Base-by-base conservation (phyloP, 2,888 invertebrate species). In the Meghimatium bilineatum region DNA sequence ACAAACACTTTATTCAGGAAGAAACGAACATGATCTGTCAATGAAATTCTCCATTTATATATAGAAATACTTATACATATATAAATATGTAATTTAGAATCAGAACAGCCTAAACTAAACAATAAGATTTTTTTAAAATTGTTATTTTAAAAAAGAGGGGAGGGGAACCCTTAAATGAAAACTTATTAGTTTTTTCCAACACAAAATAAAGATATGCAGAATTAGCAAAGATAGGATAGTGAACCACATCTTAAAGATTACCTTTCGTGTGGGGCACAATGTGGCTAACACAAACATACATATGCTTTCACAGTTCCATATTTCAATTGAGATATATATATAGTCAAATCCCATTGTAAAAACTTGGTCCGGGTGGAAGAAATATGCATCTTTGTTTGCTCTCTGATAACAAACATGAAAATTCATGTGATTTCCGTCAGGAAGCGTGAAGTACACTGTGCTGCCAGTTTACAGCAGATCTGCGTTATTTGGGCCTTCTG, bases 121-220 rank as follows among this genome's bases (percentile, higher is more conserved):
- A 2, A 17, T 20, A 36, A 17, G 10, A 32, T 6, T 2, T 2
- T 66, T 5, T n/a, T 56, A 2, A 69, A 36, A 36, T 34, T 32
- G 1, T 32, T 20, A 34, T 71, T 20, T 36, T 8, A 38, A 36
- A 38, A 38, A 38, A 20, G 34, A 20, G 36, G 26, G 36, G 26
- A 20, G 36, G 26, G 36, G 8, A 38, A 38, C 23, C 52, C 10
- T 32, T 17, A 76, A 34, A 60, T 60, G 36, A 52, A 76, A 26
- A 76, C 76, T 56, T 12, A 76, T 36, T 76, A 76, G 60, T 32
- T 56, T 60, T 56, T 76, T 34, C 49, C 76, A 76, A 76, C 60
- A 60, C 60, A 76, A 71, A 44, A 75, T n/a, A 49, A 26, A 44
- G 44, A 44, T 44, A 32, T 76, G 76, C 76, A 76, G 36, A 20